These are phyloP conservation scores for Stichodactyla helianthus DNA, from an alignment of 64 coral and sea anemone species.

Conservation along the genomic window DNA sequence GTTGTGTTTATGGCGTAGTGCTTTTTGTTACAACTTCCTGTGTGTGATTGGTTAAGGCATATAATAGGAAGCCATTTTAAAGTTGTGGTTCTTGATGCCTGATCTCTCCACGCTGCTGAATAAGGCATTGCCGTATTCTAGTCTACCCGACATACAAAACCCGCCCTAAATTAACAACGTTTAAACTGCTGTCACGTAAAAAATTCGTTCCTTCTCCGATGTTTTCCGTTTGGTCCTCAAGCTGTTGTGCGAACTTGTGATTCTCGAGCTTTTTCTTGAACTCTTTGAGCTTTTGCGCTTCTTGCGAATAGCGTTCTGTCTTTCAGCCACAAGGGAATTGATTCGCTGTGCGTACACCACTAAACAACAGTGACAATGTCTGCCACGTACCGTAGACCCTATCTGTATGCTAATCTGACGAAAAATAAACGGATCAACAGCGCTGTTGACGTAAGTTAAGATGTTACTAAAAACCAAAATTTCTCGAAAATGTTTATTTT, in stretches of 20 bases:
- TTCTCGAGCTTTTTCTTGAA: neutral
- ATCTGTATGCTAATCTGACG: slow-evolving; percentile 23
- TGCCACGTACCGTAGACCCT: neutral
- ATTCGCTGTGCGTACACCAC: neutral
- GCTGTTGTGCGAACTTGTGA: neutral
- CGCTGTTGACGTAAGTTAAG: slow-evolving; percentile 77
- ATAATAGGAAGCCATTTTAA: too few relatives aligned
- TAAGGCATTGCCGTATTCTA: neutral
- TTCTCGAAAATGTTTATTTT: slow-evolving; percentile 41
- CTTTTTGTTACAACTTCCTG: too few relatives aligned
- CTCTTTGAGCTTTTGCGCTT: neutral
- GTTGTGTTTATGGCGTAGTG: too few relatives aligned
- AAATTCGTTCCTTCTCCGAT: neutral
- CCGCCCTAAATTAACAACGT: neutral
- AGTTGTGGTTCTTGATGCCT: neutral
- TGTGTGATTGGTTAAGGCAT: too few relatives aligned
- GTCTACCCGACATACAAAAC: too few relatives aligned
- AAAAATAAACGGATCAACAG: slow-evolving; percentile 85
- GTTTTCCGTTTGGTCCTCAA: neutral
- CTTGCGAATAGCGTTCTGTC: slow-evolving; percentile 20
- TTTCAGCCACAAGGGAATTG: neutral
- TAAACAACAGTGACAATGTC: slow-evolving; percentile 1
- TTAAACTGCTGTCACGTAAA: neutral
- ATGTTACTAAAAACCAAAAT: slow-evolving; percentile 77
- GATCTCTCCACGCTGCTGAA: neutral